These are phyloP conservation scores for Grammomys surdaster DNA, from an alignment of 2,113 vertebrate species.

Conservation along the genomic window DNA sequence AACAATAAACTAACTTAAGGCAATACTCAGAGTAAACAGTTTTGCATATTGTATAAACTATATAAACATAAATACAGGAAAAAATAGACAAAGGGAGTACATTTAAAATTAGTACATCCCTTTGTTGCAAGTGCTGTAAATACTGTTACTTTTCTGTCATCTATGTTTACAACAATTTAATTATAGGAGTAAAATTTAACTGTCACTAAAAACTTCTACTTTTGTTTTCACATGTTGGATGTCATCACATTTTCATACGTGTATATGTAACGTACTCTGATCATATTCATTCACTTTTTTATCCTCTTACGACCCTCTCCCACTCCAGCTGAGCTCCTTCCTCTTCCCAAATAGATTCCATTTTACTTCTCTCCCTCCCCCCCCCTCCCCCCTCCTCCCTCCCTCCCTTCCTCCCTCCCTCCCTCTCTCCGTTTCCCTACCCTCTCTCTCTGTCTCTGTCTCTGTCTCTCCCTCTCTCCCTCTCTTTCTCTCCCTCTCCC, in stretches of 20 bases:
- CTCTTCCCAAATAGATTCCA: neutral
- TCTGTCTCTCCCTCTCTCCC: too few species aligned
- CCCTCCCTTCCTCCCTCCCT: too few species aligned
- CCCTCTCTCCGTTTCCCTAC: too few species aligned
- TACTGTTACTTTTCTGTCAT: constrained; percentile 36
- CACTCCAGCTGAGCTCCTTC: neutral
- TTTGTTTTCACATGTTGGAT: neutral
- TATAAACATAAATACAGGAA: neutral
- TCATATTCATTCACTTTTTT: neutral
- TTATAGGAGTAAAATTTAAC: constrained; percentile 23
- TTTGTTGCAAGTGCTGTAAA: neutral
- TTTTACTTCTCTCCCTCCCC: too few species aligned
- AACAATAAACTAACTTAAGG: too few species aligned
- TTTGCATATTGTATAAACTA: too few species aligned
- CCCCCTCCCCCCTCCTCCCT: too few species aligned
- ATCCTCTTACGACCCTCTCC: neutral
- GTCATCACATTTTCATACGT: neutral
- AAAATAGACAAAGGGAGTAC: neutral
- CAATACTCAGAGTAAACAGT: too few species aligned
- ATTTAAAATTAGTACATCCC: neutral
- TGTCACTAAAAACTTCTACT: constrained; percentile 1
- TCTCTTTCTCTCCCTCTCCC: too few species aligned
- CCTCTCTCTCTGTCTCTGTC: too few species aligned
- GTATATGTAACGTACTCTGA: neutral
- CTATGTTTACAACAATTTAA: constrained; percentile 21